phyloP scores from a whole-genome alignment of 2,888 invertebrate species.

The Tetropium fuscum region DNA sequence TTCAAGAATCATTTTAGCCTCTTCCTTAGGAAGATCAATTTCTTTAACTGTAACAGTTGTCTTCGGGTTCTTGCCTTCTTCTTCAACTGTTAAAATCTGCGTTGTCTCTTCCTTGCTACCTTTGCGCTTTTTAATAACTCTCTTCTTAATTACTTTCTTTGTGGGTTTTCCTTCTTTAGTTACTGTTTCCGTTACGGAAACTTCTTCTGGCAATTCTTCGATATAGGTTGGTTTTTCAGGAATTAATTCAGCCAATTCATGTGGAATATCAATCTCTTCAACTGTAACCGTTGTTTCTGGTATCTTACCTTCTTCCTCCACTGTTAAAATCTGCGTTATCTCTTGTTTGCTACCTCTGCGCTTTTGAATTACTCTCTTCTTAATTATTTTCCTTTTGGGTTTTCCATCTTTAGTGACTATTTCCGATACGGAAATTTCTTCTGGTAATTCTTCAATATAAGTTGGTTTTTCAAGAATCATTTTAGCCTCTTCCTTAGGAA shows the following conservation, averaged over 20 bases:
- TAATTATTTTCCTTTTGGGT: conserved; percentile 56
- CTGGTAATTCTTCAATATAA: conserved; percentile 15
- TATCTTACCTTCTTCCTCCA: conserved; percentile 56
- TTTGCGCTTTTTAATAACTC: conserved; percentile 50
- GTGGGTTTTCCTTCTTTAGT: conserved; percentile 51
- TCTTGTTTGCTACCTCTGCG: conserved; percentile 64
- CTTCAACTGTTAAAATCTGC: conserved; percentile 51
- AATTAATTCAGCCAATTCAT: not conserved
- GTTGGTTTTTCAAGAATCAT: conserved; percentile 32
- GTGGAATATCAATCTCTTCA: conserved; percentile 34
- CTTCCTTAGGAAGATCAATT: conserved; percentile 38
- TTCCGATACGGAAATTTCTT: conserved; percentile 45
- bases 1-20: not conserved
- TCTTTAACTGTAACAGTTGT: conserved; percentile 49
- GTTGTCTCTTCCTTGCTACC: conserved; percentile 58
- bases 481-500: not conserved
- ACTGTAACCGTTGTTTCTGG: conserved; percentile 58
- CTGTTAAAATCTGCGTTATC: conserved; percentile 63
- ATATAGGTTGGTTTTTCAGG: conserved; percentile 36
- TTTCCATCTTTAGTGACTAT: conserved; percentile 60
- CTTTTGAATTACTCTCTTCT: conserved; percentile 60
- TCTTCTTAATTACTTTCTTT: conserved; percentile 15
- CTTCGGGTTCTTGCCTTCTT: conserved; percentile 52
- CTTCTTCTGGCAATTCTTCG: conserved; percentile 53
- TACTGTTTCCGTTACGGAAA: conserved; percentile 47